Percentiles rank a stretch among this genome's conserved stretches.
Evolutionary conservation across 1,140 invertebrate species (phyloP).

Genomic region (Rhysida immarginata): DNA sequence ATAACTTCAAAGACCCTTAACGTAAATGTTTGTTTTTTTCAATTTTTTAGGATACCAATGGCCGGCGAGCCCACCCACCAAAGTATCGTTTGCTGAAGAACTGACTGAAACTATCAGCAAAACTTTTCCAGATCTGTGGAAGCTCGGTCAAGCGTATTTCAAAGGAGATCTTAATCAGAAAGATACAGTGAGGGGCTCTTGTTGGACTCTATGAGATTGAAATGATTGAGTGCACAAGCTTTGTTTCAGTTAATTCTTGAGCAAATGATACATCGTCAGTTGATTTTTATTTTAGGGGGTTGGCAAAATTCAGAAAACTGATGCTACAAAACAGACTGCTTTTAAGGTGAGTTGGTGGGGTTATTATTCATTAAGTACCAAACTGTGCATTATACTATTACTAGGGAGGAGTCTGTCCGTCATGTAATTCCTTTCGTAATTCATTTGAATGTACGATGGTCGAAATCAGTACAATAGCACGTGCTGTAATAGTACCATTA

Average conservation of each 20-base stretch:
- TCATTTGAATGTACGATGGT: too few species aligned
- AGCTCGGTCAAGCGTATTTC: slow-evolving; percentile 77
- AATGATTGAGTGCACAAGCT: not conserved
- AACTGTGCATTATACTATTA: too few species aligned
- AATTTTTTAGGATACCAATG: too few species aligned
- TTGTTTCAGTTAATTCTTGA: not conserved
- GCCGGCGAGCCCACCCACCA: slow-evolving; percentile 21
- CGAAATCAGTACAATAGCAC: too few species aligned
- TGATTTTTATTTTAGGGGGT: slow-evolving; percentile 54
- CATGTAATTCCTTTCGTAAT: too few species aligned
- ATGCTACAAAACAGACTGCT: too few species aligned
- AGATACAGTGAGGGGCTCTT: slow-evolving; percentile 27
- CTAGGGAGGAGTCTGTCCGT: too few species aligned
- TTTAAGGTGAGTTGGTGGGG: too few species aligned
- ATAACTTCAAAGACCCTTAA: too few species aligned
- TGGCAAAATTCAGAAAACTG: slow-evolving; percentile 62
- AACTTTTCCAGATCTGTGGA: slow-evolving; percentile 70
- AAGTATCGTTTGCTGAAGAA: slow-evolving; percentile 55
- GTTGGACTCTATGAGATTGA: not conserved
- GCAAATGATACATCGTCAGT: slow-evolving; percentile 20
- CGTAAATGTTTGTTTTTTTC: too few species aligned
- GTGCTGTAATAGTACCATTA: too few species aligned
- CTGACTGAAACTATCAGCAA: slow-evolving; percentile 49
- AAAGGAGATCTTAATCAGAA: slow-evolving; percentile 59
- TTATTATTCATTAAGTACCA: too few species aligned